Percentiles rank a stretch among this genome's conserved stretches.
Evolutionary conservation across 2,888 invertebrate species (phyloP).

Genomic region (Diogma glabrata): DNA sequence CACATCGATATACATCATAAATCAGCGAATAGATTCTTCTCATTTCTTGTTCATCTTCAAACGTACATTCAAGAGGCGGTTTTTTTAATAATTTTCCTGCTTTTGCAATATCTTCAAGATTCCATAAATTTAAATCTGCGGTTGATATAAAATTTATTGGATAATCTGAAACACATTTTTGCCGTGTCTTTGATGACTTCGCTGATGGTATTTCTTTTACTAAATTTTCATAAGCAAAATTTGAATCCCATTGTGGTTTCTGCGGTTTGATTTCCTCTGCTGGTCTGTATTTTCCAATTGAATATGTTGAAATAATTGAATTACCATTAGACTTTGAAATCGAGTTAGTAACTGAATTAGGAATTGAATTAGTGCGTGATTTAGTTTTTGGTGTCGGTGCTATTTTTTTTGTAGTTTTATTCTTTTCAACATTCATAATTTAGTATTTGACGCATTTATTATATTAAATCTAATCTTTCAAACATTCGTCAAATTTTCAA

Average conservation of each 20-base stretch:
- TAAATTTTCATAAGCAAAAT: conserved; percentile 23
- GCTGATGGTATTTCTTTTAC: conserved; percentile 26
- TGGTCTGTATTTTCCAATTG: too few species aligned
- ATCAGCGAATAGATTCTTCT: conserved; percentile 41
- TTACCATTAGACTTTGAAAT: too few species aligned
- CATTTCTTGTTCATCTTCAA: conserved; percentile 42
- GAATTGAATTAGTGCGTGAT: too few species aligned
- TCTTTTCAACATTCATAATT: too few species aligned
- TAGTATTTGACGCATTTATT: too few species aligned
- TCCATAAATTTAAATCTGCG: conserved; percentile 26
- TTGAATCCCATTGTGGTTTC: conserved; percentile 27
- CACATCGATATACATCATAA: conserved; percentile 46
- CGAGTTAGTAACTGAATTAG: too few species aligned
- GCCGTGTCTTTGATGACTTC: conserved; percentile 17
- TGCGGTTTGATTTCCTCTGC: conserved; percentile 22
- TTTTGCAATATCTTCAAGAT: conserved; percentile 27
- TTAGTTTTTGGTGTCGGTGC: too few species aligned
- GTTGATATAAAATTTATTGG: conserved; percentile 26
- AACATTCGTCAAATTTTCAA: too few species aligned
- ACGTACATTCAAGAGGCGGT: conserved; percentile 26
- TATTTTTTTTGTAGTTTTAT: too few species aligned
- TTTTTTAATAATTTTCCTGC: conserved; percentile 29
- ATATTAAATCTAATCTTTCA: too few species aligned
- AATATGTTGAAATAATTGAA: too few species aligned
- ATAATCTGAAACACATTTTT: conserved; percentile 22